Percentiles rank a stretch among this genome's conserved stretches.
phyloP scores from a whole-genome alignment of 2,113 vertebrate species.

The Passerina amoena region DNA sequence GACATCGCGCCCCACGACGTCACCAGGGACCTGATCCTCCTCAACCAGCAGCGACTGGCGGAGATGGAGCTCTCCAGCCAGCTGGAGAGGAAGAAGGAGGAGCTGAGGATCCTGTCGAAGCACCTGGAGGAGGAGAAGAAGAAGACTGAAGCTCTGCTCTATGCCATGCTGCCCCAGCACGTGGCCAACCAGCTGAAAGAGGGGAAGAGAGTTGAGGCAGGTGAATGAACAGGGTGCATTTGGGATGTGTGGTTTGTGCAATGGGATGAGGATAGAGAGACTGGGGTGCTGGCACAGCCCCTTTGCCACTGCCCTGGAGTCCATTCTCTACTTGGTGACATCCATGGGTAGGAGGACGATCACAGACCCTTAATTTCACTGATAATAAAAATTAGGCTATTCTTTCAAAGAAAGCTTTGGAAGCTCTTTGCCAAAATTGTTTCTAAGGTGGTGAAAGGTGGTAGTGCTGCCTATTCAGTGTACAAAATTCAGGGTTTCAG shows the following conservation, averaged over 20 bases:
- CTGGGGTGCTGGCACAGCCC: neutral
- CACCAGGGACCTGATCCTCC: slow-evolving; percentile 83
- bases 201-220: slow-evolving; percentile 81
- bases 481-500: neutral
- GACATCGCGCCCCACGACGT: slow-evolving; percentile 84
- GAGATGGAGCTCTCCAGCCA: slow-evolving; percentile 86
- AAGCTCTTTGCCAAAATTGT: neutral
- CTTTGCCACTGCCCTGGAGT: neutral
- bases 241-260: neutral
- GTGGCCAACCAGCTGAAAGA: slow-evolving; percentile 83
- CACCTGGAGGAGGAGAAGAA: slow-evolving; percentile 80
- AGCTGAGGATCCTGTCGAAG: slow-evolving; percentile 75
- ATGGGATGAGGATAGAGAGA: neutral
- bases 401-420: neutral
- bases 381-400: neutral
- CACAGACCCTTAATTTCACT: neutral
- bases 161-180: slow-evolving; percentile 81
- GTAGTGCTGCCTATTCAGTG: neutral
- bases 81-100: slow-evolving; percentile 84
- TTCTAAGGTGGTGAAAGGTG: neutral
- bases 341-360: neutral
- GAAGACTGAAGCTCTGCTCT: slow-evolving; percentile 80
- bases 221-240: slow-evolving; percentile 53
- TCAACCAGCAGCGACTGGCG: slow-evolving; percentile 82
- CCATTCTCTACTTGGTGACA: neutral